These are phyloP conservation scores for Mercenaria mercenaria DNA, from an alignment of 1,140 invertebrate species.

Conservation along the genomic window DNA sequence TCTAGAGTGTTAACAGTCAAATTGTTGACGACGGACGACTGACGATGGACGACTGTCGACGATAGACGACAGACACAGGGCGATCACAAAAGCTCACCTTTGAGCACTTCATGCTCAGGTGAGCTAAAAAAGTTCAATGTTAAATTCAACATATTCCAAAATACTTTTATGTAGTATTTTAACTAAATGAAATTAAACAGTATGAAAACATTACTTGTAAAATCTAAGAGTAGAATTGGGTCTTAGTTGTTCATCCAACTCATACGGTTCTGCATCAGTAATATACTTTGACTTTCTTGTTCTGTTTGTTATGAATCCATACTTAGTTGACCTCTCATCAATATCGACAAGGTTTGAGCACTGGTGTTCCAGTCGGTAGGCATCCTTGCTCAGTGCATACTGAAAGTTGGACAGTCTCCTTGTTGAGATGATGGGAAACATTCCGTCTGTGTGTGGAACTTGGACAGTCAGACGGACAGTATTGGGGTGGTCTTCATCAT, in stretches of 20 bases:
- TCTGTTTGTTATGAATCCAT: constrained; percentile 83
- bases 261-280: constrained; percentile 83
- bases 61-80: too few relatives aligned
- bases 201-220: constrained; percentile 81
- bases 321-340: constrained; percentile 70
- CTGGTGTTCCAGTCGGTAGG: constrained; percentile 82
- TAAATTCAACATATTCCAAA: too few relatives aligned
- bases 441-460: constrained; percentile 86
- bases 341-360: constrained; percentile 86
- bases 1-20: too few relatives aligned
- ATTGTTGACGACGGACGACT: too few relatives aligned
- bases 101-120: too few relatives aligned
- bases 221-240: constrained; percentile 82
- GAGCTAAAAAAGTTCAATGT: too few relatives aligned
- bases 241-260: constrained; percentile 81
- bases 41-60: too few relatives aligned
- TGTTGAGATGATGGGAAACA: constrained; percentile 86
- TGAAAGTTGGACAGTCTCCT: constrained; percentile 85
- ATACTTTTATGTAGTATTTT: too few relatives aligned
- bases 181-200: too few relatives aligned
- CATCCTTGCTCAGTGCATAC: constrained; percentile 83
- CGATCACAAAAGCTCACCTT: too few relatives aligned
- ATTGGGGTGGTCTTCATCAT: constrained; percentile 82
- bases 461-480: constrained; percentile 82
- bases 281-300: constrained; percentile 78